phyloP scores from a whole-genome alignment of 2,888 invertebrate species.

The Apomyelois bistriatella region DNA sequence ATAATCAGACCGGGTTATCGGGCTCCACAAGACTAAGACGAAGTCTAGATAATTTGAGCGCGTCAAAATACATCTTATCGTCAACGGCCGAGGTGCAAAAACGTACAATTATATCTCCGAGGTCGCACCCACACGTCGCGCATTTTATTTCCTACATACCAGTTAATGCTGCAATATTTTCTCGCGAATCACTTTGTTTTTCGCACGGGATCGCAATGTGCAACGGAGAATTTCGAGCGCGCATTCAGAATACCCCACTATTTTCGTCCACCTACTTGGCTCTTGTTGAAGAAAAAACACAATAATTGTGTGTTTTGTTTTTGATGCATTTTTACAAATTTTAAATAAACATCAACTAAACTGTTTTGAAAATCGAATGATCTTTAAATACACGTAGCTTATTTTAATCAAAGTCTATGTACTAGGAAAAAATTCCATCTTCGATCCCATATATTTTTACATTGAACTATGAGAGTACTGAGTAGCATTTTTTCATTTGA shows the following conservation, averaged over 20 bases:
- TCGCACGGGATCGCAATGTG: constrained; percentile 1
- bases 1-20: too few relatives aligned
- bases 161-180: constrained; percentile 34
- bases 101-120: constrained; percentile 66
- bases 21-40: too few relatives aligned
- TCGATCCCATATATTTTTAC: too few relatives aligned
- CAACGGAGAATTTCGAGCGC: not conserved
- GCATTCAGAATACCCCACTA: not conserved
- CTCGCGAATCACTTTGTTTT: constrained; percentile 31
- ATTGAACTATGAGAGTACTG: too few relatives aligned
- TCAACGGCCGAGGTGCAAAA: constrained; percentile 39
- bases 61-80: not conserved
- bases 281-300: not conserved
- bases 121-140: constrained; percentile 60
- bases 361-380: too few relatives aligned
- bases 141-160: constrained; percentile 53
- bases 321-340: not conserved
- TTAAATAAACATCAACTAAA: too few relatives aligned
- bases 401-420: too few relatives aligned
- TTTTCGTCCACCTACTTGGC: constrained; percentile 7
- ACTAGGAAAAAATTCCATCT: too few relatives aligned
- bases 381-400: too few relatives aligned
- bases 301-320: not conserved
- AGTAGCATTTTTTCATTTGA: too few relatives aligned
- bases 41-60: not conserved